Conservation (phyloP, 1,140 invertebrate species). For the Macrocentrus cingulum region DNA sequence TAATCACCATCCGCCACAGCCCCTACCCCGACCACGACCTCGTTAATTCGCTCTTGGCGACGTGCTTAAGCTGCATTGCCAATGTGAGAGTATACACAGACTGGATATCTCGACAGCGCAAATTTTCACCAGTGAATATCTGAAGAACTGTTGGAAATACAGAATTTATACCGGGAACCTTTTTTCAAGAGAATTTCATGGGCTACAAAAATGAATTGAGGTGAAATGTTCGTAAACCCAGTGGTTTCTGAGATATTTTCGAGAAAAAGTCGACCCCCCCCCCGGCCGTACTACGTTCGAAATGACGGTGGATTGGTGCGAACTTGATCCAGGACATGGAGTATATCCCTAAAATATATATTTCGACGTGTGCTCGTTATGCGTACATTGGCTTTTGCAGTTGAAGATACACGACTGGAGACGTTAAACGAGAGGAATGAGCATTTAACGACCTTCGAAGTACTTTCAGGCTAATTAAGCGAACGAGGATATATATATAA, state of each 20-base stretch:
- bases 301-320: background rate
- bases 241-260: too few species aligned
- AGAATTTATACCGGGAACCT: too few species aligned
- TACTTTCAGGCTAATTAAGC: slow-evolving; percentile 14
- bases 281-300: too few species aligned
- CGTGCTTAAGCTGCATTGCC: background rate
- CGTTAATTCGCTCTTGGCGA: slow-evolving; percentile 37
- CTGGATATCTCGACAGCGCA: background rate
- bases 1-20: slow-evolving; percentile 44
- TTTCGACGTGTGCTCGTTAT: background rate
- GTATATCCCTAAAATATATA: background rate
- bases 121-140: too few species aligned
- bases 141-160: too few species aligned
- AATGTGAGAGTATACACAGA: background rate
- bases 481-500: slow-evolving; percentile 12
- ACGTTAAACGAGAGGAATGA: background rate
- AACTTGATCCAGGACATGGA: background rate
- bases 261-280: too few species aligned
- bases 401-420: background rate
- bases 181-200: too few species aligned
- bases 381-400: slow-evolving; percentile 5
- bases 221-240: too few species aligned
- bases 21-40: slow-evolving; percentile 51
- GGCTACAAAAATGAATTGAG: too few species aligned
- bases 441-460: background rate